Evolutionary conservation across 2,113 vertebrate species (phyloP), one percentile per base, ranked within the genome.

Genomic region (Dicerorhinus sumatrensis): DNA sequence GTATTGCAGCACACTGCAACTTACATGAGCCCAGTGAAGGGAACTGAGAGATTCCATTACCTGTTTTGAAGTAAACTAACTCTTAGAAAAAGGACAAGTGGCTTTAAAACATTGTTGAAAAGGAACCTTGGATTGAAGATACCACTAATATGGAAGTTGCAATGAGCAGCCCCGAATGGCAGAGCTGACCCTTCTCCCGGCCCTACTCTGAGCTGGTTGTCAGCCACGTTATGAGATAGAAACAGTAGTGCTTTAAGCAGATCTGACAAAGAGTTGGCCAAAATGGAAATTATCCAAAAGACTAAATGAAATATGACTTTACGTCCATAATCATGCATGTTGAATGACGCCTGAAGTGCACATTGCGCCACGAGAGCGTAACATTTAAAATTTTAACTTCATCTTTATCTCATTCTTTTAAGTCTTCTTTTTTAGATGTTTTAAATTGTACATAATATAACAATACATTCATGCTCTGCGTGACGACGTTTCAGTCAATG

Each of bases 151-250:
- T 6, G 46, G 48, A 81, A 80, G 46, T 23, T 18, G 12, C 0
- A 7, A 39, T 27, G 33, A 27, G 13, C 67, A 20, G 39, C 48
- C 58, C 62, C 2, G 36, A 5, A 60, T 2, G 33, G 48, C 77
- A 39, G 48, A 62, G n/a, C 25, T 5, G 27, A 3, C 29, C n/a
- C 11, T 7, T 33, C 16, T 70, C 23, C 17, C 1, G 14, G 7
- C n/a, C 18, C 33, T 3, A 0, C 33, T 16, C 0, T 2, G 39
- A 85, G 84, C 20, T 31, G 4, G 0, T 1, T 23, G 46, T 46
- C 56, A 33, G 69, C 69, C 27, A 13, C 2, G 1, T 39, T 5
- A 3, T 18, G n/a, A 25, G 29, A 23, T 12, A 6, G 20, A 54
- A 76, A 33, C 21, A 17, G 12, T 1, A 5, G 77, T 3, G 25